phyloP scores from a whole-genome alignment of 2,888 invertebrate genomes.

The Ichneumon xanthorius region DNA sequence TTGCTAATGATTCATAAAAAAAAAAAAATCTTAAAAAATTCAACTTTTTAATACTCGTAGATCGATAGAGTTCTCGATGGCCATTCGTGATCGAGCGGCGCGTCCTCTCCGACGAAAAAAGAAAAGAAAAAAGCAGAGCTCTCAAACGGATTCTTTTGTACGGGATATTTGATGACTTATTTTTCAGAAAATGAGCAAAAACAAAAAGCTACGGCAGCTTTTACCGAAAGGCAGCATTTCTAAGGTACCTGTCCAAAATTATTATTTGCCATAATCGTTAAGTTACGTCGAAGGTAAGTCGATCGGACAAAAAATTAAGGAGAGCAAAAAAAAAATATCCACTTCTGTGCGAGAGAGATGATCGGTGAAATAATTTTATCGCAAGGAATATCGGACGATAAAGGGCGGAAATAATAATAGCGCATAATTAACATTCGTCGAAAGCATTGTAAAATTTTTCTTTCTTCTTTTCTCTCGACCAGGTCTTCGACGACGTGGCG shows the following conservation, averaged over 20 bases:
- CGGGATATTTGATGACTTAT: conserved; percentile 82
- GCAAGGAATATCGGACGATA: neutral
- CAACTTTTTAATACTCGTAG: neutral
- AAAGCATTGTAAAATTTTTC: neutral
- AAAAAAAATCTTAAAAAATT: neutral
- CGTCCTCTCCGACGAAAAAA: conserved; percentile 17
- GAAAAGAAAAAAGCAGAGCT: neutral
- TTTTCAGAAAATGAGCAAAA: conserved; percentile 90
- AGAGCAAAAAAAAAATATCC: neutral
- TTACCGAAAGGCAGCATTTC: conserved; percentile 88
- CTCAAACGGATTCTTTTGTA: conserved; percentile 81
- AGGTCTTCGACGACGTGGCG: conserved; percentile 98
- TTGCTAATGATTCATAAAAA: neutral
- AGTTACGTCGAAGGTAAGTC: conserved; percentile 31
- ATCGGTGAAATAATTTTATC: conserved; percentile 23
- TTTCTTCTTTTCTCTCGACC: conserved; percentile 58
- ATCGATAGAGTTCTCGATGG: conserved; percentile 50
- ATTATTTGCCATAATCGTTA: conserved; percentile 38
- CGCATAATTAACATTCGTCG: neutral
- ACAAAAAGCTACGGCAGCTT: conserved; percentile 88
- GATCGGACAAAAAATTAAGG: conserved; percentile 33
- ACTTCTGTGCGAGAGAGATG: neutral
- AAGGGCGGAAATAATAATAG: neutral
- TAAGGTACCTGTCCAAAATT: conserved; percentile 86
- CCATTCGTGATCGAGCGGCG: conserved; percentile 37